phyloP scores from a whole-genome alignment of 2,888 invertebrate genomes.

The Trichopoda pennipes region DNA sequence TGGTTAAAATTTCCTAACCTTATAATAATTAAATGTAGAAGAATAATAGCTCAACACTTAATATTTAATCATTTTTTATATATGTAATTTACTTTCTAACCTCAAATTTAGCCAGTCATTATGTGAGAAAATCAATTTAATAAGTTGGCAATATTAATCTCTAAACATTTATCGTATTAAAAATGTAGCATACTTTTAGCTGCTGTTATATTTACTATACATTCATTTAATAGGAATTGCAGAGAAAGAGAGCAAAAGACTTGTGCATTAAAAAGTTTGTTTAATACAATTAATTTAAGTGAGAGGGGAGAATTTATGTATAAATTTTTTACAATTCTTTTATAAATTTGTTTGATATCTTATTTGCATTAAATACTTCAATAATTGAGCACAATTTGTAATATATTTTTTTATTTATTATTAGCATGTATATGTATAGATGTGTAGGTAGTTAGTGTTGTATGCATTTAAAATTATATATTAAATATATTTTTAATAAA shows the following conservation, averaged over 20 bases:
- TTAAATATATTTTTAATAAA: conserved; percentile 12
- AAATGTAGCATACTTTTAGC: neutral
- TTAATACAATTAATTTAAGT: neutral
- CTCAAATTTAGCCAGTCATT: neutral
- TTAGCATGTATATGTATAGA: too few relatives aligned
- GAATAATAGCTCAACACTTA: too few relatives aligned
- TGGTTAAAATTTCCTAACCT: too few relatives aligned
- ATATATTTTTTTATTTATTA: conserved; percentile 37
- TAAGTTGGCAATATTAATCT: neutral
- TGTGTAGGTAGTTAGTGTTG: neutral
- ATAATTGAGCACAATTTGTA: conserved; percentile 63
- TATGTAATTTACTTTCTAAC: neutral
- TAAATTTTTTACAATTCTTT: neutral
- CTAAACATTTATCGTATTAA: neutral
- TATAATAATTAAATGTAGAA: too few relatives aligned
- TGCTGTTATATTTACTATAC: neutral
- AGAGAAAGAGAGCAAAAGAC: neutral
- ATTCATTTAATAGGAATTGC: neutral
- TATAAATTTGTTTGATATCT: neutral
- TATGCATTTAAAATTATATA: conserved; percentile 16
- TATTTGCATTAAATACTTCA: conserved; percentile 24
- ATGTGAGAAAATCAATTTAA: neutral
- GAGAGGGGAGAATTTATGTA: neutral
- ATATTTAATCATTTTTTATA: too few relatives aligned
- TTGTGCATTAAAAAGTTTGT: neutral